Evolutionary conservation across 2,113 vertebrate genomes (phyloP), one percentile per base, ranked within the genome.

Genomic region (Aythya baeri): DNA sequence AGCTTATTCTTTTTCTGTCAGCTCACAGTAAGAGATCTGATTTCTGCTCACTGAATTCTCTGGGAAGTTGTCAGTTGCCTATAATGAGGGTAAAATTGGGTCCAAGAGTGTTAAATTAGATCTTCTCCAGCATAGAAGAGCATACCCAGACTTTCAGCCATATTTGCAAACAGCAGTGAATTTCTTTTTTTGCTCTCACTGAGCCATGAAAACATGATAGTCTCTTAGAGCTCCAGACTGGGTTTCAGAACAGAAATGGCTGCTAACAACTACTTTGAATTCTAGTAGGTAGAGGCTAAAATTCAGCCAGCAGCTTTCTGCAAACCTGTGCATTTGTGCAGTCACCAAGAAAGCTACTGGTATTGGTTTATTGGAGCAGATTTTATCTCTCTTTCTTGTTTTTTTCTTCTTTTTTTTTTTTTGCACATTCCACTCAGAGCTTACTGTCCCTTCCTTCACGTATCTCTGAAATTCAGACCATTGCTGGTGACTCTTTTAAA

Each of bases 151-250:
- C 80, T 86, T 94, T 72, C 61, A 90, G 44, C 62, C 31, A 4
- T 62, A 68, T 90, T 91, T 91, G 57, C 79, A 91, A 83, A 88
- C 91, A 89, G 25, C 68, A 76, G 21, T 72, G 66, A 94, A 78
- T 88, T 81, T 94, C 43, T 58, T 86, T 44, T 52, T 57, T 46
- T 54, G 27, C 17, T 88, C 79, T 94, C 52, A 34, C 65, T 86
- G 70, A 95, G 49, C 80, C 54, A 13, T 54, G 83, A 86, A 38
- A 90, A 68, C 32, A 16, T 41, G 54, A 58, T 41, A 77, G 52
- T 61, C 74, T 89, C 55, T 70, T 55, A 55, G 71, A 94, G 4
- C 21, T 91, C 16, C 11, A 67, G 75, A 71, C 8, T 83, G 22
- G 65, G 79, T 82, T 92, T 91, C 86, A 88, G 61, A 50, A 41